A percentile compares a stretch with the other conserved stretches of the same genome.
Conservation (phyloP, 2,797 vertebrate genomes). For the Parotocinclus haroldoi region DNA sequence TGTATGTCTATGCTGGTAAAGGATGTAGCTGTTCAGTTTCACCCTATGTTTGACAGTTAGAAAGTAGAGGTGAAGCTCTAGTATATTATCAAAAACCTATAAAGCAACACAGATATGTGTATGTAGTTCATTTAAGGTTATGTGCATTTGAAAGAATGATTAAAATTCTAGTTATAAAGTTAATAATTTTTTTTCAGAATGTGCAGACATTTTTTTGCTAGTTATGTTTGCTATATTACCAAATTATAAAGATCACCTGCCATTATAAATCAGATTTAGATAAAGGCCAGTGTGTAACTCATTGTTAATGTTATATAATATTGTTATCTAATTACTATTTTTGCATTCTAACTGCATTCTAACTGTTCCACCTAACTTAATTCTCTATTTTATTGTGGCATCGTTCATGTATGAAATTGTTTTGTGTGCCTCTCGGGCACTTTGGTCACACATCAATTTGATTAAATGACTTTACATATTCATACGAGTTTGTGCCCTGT, state of each 20-base stretch:
- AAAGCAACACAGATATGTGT: no score
- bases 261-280: slow-evolving; percentile 29
- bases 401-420: slow-evolving; percentile 69
- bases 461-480: slow-evolving; percentile 55
- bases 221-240: slow-evolving; percentile 13
- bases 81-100: no score
- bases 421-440: slow-evolving; percentile 61
- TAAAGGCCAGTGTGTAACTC: slow-evolving; percentile 4
- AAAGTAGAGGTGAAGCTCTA: no score
- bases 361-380: slow-evolving; percentile 45
- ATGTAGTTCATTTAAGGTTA: no score
- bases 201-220: background rate
- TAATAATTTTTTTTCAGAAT: no score
- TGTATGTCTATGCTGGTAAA: background rate
- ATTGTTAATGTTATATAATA: slow-evolving; percentile 55
- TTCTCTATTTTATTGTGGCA: slow-evolving; percentile 60
- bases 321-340: slow-evolving; percentile 52
- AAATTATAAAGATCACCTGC: background rate
- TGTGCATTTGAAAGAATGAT: no score
- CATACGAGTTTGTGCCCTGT: background rate
- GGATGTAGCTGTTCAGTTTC: no score
- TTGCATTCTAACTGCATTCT: slow-evolving; percentile 41
- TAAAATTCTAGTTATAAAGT: no score
- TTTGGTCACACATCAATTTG: slow-evolving; percentile 54
- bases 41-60: no score